Evolutionary conservation across 2,888 invertebrate species (phyloP), one percentile per base, ranked within the genome.

Genomic region (Drosophila greeni): DNA sequence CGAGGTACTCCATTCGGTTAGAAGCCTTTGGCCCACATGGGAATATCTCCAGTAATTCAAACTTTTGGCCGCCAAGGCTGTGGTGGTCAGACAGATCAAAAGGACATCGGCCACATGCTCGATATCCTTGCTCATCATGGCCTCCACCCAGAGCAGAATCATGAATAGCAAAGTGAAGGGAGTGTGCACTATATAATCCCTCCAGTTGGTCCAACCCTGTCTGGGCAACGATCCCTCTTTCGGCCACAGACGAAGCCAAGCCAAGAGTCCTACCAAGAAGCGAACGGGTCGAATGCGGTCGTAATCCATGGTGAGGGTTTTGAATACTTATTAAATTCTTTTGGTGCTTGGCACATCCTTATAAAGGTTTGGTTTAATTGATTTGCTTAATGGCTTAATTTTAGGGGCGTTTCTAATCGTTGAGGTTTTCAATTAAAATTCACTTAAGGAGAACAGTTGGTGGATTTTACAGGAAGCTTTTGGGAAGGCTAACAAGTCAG

Each of bases 381-480:
- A 60, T 54, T 60, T 23, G 7, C 16, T 14, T 42, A 45, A 76
- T 79, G 61, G 57, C 77, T 76, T 74, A 23, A 80, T 76, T 74
- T 57, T n/a, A 16, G 51, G 66, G 81, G 72, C 68, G 77, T 56
- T 39, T 14, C 42, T 16, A 7, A 31, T 7, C n/a, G 14, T 18
- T 33, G 7, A 18, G 42, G 2, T 16, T 34, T 67, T 62, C 66
- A 80, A 76, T 76, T 76, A 76, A 76, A 76, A 80, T 51, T 69
- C 76, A 73, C 68, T 75, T 73, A 66, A 51, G 26, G 20, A 2
- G 24, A 37, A n/a, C 59, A 59, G 43, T 59, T 59, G 37, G 43
- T 18, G 18, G 12, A 45, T 39, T 57, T 57, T 57, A 56, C 57
- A 53, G 33, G 48, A 5, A 26, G 23, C 6, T 4, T 45, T 40